phyloP scores from a whole-genome alignment of 2,797 vertebrate species.

The Macropus fuliginosus region DNA sequence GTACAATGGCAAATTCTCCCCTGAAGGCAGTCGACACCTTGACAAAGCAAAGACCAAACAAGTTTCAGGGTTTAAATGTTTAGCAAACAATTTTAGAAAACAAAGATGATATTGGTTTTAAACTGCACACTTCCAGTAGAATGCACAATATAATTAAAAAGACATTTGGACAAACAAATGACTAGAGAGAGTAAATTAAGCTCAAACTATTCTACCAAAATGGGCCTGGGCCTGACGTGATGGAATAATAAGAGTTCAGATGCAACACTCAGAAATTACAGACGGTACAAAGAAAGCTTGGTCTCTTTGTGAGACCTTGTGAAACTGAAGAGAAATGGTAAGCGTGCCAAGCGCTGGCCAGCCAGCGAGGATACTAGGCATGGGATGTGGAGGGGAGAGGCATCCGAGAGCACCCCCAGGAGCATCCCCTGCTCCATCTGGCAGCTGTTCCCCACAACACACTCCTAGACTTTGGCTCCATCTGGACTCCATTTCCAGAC shows the following conservation, averaged over 20 bases:
- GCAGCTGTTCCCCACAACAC: background rate
- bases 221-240: background rate
- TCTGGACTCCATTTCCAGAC: background rate
- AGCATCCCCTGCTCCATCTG: background rate
- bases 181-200: slow-evolving; percentile 7
- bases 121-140: slow-evolving; percentile 7
- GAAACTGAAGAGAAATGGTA: background rate
- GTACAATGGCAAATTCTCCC: slow-evolving; percentile 1
- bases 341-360: background rate
- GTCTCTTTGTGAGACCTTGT: background rate
- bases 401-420: too few species aligned
- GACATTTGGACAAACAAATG: slow-evolving; percentile 8
- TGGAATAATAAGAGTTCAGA: background rate
- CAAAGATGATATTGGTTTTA: slow-evolving; percentile 39
- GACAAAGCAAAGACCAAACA: slow-evolving; percentile 16
- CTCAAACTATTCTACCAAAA: slow-evolving; percentile 6
- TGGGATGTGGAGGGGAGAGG: background rate
- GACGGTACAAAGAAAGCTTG: background rate
- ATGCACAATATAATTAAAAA: slow-evolving; percentile 31
- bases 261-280: background rate
- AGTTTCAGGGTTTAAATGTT: slow-evolving; percentile 46
- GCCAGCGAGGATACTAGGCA: background rate
- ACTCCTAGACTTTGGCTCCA: background rate
- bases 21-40: slow-evolving; percentile 24
- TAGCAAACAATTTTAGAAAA: background rate